A percentile compares a stretch with the other conserved stretches of the same genome.
Evolutionary conservation across 2,888 invertebrate genomes (phyloP).

Genomic region (Metacarcinus magister): DNA sequence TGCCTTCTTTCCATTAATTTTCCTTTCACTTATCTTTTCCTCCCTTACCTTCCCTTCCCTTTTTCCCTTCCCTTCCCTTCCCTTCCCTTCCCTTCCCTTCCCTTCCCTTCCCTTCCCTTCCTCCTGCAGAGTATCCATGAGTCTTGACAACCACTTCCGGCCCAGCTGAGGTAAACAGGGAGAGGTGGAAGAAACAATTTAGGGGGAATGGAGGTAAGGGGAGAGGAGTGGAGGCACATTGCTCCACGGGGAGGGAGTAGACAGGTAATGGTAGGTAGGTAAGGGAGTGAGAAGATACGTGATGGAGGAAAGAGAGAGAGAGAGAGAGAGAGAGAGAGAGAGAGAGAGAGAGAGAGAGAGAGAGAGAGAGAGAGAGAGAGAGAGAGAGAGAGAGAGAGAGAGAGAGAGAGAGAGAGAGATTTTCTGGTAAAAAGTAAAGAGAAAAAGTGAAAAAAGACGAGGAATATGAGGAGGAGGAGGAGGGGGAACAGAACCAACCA

Average conservation of each 20-base stretch:
- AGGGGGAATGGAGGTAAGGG: conserved; percentile 28
- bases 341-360: no score
- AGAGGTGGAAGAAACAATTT: conserved; percentile 46
- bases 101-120: background rate
- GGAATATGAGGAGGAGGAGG: background rate
- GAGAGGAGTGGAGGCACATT: background rate
- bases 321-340: background rate
- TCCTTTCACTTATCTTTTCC: background rate
- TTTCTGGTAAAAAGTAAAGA: background rate
- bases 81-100: background rate
- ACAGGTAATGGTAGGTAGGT: no score
- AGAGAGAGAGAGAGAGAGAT: background rate
- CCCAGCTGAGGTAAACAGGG: conserved; percentile 28
- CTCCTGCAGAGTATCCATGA: background rate
- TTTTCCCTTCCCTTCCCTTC: background rate
- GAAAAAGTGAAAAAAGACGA: background rate
- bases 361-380: background rate
- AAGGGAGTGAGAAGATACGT: background rate
- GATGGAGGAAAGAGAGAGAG: background rate
- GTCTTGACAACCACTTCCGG: conserved; percentile 40
- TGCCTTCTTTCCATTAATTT: background rate
- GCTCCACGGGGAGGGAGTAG: background rate
- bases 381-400: background rate
- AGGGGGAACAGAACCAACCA: conserved; percentile 17
- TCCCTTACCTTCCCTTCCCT: background rate